phyloP scores from a whole-genome alignment of 30 jellyfish, hydroid and myxozoan genomes.

The Pelagia noctiluca region DNA sequence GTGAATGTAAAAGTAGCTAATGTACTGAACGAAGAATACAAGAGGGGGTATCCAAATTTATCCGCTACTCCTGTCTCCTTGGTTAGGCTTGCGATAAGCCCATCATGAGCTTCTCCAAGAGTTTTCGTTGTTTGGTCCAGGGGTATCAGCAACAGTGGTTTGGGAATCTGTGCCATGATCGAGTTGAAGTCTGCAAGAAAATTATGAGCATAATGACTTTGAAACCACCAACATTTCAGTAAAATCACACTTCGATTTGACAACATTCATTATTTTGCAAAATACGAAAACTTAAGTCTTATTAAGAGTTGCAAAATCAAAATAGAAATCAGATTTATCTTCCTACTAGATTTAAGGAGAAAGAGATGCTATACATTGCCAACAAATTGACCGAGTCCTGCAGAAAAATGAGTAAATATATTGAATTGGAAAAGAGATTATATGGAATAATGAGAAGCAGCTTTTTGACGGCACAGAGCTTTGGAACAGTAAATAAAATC shows the following conservation, averaged over 20 bases:
- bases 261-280: not conserved
- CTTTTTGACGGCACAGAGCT: too few species aligned
- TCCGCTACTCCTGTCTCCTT: not conserved
- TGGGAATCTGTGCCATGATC: conserved; percentile 15
- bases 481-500: too few species aligned
- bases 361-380: too few species aligned
- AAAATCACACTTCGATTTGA: not conserved
- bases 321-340: not conserved
- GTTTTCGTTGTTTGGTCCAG: conserved; percentile 26
- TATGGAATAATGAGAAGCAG: too few species aligned
- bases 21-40: not conserved
- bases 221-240: not conserved
- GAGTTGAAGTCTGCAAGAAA: not conserved
- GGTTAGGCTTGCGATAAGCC: not conserved
- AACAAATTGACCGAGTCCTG: too few species aligned
- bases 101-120: not conserved
- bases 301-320: not conserved
- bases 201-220: not conserved
- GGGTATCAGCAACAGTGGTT: conserved; percentile 24
- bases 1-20: not conserved
- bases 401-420: too few species aligned
- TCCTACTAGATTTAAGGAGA: not conserved
- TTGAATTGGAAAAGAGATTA: too few species aligned
- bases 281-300: not conserved
- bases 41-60: conserved; percentile 28